Evolutionary conservation across 2,888 invertebrate genomes (phyloP), one percentile per base, ranked within the genome.

Genomic region (Orthonychiurus folsomi): DNA sequence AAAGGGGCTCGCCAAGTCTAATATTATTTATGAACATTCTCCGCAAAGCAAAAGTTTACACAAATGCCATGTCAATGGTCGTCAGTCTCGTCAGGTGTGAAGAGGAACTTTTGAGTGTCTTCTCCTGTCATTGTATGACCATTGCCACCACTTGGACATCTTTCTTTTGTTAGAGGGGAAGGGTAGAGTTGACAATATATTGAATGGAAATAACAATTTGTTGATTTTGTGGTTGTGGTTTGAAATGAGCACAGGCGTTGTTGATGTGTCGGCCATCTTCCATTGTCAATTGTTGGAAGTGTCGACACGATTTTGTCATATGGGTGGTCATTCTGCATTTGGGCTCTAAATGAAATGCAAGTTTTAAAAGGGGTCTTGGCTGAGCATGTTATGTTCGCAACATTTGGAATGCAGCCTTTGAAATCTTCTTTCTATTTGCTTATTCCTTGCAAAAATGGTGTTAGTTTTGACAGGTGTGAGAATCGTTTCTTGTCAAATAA

Each of bases 171-270:
- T 37, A 37, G 37, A 37, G 37, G 5, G 15, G 15, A 37, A 15
- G 15, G 37, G 37, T 9, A 37, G 37, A 37, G 37, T 37, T 5
- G 37, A 37, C 37, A 9, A 15, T 5, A 37, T 37, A 37, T 20
- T 20, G 28, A 28, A 56, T 56, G 26, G 56, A 56, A 56, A 56
- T 56, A 56, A 56, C 56, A 56, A 56, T 56, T 56, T 56, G 56
- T 56, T 56, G 56, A 56, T 56, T 56, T 56, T 26, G 56, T 9
- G 37, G 37, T 37, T 5, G 37, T 9, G 37, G 37, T 9, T 37
- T 5, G 37, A n/a, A n/a, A n/a, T n/a, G n/a, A n/a, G n/a, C n/a
- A n/a, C n/a, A 37, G 15, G 24, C 55, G 25, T 55, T 24, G 20
- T 55, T 25, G 5, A 23, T 3, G 55, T 23, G 52, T 20, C 52